Evolutionary conservation across 1,140 invertebrate species (phyloP), one percentile per base, ranked within the genome.

Genomic region (Pemphigus obesinymphae): DNA sequence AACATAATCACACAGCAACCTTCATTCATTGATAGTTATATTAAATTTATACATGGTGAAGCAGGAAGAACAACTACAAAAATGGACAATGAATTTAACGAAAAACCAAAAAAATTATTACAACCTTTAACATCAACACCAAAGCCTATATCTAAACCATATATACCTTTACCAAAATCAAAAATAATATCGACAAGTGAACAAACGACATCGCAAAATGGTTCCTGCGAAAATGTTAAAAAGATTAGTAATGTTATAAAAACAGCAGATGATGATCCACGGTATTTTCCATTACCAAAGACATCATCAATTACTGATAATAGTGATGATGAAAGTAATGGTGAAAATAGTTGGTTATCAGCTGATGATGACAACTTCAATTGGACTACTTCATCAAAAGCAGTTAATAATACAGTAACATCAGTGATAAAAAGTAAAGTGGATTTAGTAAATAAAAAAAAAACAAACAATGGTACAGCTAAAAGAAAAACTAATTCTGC

Each of bases 1-100:
- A 73, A 73, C 50, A 31, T 17, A 0, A 26, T 5, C 10, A n/a
- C 3, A 29, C 43, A 73, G 50, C n/a, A 73, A 50, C 70, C 70
- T 40, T 92, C 93, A 82, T 94, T 94, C 86, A 94, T 94, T 92
- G 92, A 91, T 84, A 94, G 93, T 87, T 95, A 94, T 88, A 88
- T 94, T 55, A 94, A 94, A 86, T 95, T 94, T 87, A 88, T 95
- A 84, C 92, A 94, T 89, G 93, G 93, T 70, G 93, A 13, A 31
- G 2, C n/a, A 37, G 37, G 20, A 11, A 26, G 37, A 43, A 13
- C 10, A n/a, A 34, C 43, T n/a, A 8, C 15, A 10, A 50, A 73
- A 50, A 10, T 3, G 6, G 43, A 31, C 11, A 45, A 48, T 29
- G 15, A 20, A 50, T 34, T 2, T n/a, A 40, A 40, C 31, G 70